Evolutionary conservation across 2,797 vertebrate genomes (phyloP).

Genomic region (Podarcis siculus): DNA sequence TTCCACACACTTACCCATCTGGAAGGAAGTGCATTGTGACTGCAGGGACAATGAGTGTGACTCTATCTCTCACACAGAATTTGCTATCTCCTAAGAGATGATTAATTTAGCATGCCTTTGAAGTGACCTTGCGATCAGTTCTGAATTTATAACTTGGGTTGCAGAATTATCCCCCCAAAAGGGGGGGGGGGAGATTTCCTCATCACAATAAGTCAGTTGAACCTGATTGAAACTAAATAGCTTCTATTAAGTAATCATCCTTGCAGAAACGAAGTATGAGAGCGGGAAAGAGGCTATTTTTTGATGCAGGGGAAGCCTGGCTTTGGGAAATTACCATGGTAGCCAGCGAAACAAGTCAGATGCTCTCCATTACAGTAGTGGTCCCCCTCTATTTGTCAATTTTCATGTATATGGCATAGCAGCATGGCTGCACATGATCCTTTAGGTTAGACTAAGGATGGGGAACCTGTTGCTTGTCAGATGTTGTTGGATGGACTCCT

Average conservation of each 20-base stretch:
- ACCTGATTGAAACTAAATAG: neutral
- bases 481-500: no score
- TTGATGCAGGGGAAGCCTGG: neutral
- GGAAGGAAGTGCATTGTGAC: neutral
- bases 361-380: neutral
- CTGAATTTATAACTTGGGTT: neutral
- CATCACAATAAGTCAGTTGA: neutral
- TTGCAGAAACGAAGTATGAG: conserved; percentile 22
- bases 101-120: neutral
- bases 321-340: neutral
- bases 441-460: neutral
- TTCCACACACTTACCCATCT: neutral
- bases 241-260: neutral
- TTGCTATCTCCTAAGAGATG: neutral
- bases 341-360: no score
- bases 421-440: neutral
- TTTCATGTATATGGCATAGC: neutral
- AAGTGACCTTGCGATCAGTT: neutral
- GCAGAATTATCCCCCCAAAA: neutral
- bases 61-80: no score
- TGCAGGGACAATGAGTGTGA: neutral
- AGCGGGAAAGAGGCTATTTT: neutral
- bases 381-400: neutral
- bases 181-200: neutral
- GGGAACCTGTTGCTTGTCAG: no score